Percentiles rank a stretch among this genome's conserved stretches.
These are phyloP conservation scores for Stratiomys singularior DNA, from an alignment of 2,888 invertebrate genomes.

Conservation along the genomic window DNA sequence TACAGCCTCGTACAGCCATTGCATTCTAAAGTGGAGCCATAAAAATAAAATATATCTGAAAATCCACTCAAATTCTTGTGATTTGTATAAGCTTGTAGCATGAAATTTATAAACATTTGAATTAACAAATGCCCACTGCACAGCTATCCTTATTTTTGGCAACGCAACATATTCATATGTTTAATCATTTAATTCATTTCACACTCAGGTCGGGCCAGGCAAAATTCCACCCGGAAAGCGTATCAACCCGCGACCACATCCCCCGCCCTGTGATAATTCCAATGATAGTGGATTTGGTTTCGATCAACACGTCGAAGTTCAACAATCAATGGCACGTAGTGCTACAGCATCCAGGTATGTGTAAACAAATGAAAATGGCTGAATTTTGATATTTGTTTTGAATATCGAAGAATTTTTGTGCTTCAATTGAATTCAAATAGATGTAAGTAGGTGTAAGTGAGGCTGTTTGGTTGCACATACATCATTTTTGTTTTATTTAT, in stretches of 20 bases:
- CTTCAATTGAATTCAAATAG: neutral
- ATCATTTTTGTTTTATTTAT: neutral
- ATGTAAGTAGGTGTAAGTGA: slow-evolving; percentile 14
- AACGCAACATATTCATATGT: no score
- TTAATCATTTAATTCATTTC: neutral
- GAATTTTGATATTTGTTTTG: neutral
- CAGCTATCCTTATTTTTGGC: no score
- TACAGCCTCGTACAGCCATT: no score
- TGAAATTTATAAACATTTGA: no score
- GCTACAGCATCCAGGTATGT: slow-evolving; percentile 63
- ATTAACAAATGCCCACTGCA: no score
- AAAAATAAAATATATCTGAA: no score
- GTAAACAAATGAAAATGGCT: neutral
- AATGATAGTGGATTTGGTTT: slow-evolving; percentile 90
- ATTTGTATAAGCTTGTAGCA: no score
- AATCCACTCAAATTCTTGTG: no score
- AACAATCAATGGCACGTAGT: slow-evolving; percentile 64
- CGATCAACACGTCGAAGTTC: slow-evolving; percentile 75
- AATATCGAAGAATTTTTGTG: neutral
- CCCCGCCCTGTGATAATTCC: slow-evolving; percentile 82
- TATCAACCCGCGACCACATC: slow-evolving; percentile 63
- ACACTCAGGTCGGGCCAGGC: slow-evolving; percentile 60
- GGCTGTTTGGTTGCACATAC: slow-evolving; percentile 21
- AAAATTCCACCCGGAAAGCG: slow-evolving; percentile 64
- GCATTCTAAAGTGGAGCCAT: no score